phyloP scores from a whole-genome alignment of 2,113 vertebrate species.

The Orycteropus afer region DNA sequence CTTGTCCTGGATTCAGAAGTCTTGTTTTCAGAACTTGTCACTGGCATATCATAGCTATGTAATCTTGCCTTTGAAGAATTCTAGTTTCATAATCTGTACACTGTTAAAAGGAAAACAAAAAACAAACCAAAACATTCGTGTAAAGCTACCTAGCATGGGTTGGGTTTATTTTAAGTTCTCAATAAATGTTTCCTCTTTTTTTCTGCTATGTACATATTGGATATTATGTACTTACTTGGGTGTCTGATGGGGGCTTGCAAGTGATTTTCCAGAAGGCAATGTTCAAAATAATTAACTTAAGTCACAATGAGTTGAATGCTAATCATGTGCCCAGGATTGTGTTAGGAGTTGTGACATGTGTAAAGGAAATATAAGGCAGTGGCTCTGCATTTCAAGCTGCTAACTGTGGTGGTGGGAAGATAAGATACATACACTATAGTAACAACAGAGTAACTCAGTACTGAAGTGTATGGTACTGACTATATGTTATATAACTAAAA shows the following conservation, averaged over 20 bases:
- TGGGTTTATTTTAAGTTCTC: not conserved
- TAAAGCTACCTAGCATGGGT: not conserved
- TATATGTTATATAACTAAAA: not conserved
- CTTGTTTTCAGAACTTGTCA: not conserved
- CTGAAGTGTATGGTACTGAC: not conserved
- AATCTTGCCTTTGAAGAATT: not conserved
- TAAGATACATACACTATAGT: not conserved
- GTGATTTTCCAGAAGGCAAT: not conserved
- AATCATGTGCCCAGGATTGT: not conserved
- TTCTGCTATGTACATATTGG: not conserved
- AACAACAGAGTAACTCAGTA: not conserved
- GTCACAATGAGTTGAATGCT: not conserved
- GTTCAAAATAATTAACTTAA: constrained; percentile 24
- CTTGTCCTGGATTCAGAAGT: constrained; percentile 9
- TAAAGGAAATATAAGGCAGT: not conserved
- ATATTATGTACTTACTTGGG: not conserved
- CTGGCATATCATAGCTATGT: not conserved
- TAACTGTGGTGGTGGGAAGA: not conserved
- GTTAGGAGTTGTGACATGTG: not conserved
- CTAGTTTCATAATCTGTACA: not conserved
- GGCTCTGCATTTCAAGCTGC: not conserved
- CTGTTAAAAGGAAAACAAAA: not conserved
- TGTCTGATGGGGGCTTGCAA: not conserved
- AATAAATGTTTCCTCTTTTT: not conserved
- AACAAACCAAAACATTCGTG: not conserved